Evolutionary conservation across 1,140 invertebrate species (phyloP).

Genomic region (Lepidostoma basale): DNA sequence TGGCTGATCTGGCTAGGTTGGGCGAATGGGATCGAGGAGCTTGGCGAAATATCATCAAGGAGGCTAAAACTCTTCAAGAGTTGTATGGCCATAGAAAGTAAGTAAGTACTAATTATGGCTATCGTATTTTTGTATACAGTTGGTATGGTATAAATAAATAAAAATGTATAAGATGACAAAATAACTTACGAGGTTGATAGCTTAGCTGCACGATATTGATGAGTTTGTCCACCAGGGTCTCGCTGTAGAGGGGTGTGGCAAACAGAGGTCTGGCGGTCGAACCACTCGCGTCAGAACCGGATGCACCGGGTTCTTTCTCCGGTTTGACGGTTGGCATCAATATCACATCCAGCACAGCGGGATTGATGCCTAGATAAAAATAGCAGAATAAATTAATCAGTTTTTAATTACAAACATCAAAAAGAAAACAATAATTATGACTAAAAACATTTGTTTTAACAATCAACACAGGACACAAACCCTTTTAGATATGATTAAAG

Average conservation of each 20-base stretch:
- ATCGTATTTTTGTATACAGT: too few species aligned
- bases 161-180: not conserved
- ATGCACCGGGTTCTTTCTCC: conserved; percentile 48
- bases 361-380: conserved; percentile 70
- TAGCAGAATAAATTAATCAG: not conserved
- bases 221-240: conserved; percentile 77
- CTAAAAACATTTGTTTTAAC: not conserved
- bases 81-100: not conserved
- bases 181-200: conserved; percentile 77
- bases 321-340: conserved; percentile 48
- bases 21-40: too few species aligned
- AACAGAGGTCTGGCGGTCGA: conserved; percentile 8
- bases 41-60: too few species aligned
- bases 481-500: too few species aligned
- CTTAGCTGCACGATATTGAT: conserved; percentile 80
- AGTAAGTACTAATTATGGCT: not conserved
- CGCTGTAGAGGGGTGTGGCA: conserved; percentile 67
- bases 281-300: conserved; percentile 45
- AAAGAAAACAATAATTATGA: not conserved
- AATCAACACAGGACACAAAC: too few species aligned
- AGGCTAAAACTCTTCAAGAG: too few species aligned
- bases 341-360: conserved; percentile 68
- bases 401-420: not conserved
- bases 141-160: too few species aligned
- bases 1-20: too few species aligned